phyloP scores from a whole-genome alignment of 2,113 vertebrate genomes.

The Cryptomyrus ogoouensis region DNA sequence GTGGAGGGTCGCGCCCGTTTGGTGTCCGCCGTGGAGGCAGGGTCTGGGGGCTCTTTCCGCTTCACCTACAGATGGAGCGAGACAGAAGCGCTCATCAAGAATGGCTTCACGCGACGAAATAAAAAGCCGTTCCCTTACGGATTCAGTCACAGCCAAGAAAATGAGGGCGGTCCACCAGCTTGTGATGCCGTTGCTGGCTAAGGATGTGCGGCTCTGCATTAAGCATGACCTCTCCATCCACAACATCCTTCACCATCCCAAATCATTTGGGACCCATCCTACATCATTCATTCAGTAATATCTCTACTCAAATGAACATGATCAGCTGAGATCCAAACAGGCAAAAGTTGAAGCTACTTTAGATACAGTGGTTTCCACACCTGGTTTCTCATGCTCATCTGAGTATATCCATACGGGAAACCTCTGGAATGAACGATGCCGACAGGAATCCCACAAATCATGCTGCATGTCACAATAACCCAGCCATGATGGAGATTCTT shows the following conservation, averaged over 20 bases:
- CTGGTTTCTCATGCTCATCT: background rate
- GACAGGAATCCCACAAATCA: background rate
- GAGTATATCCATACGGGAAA: background rate
- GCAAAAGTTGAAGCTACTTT: background rate
- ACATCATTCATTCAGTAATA: background rate
- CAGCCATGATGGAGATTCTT: background rate
- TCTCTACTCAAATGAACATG: background rate
- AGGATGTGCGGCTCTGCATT: background rate
- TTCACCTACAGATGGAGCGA: conserved; percentile 66
- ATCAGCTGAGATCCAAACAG: background rate
- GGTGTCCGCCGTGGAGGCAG: conserved; percentile 61
- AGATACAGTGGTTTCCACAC: background rate
- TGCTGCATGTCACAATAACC: background rate
- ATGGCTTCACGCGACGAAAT: background rate
- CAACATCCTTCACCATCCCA: background rate
- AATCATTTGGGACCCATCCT: background rate
- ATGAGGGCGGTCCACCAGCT: background rate
- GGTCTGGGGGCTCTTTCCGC: conserved; percentile 70
- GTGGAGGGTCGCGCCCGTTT: conserved; percentile 65
- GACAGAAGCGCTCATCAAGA: background rate
- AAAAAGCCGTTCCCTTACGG: background rate
- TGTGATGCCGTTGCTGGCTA: background rate
- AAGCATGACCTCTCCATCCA: background rate
- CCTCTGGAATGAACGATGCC: background rate
- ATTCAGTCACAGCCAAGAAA: background rate